Evolutionary conservation across 2,888 invertebrate genomes (phyloP), one percentile per base, ranked within the genome.

Genomic region (Dryobota labecula): DNA sequence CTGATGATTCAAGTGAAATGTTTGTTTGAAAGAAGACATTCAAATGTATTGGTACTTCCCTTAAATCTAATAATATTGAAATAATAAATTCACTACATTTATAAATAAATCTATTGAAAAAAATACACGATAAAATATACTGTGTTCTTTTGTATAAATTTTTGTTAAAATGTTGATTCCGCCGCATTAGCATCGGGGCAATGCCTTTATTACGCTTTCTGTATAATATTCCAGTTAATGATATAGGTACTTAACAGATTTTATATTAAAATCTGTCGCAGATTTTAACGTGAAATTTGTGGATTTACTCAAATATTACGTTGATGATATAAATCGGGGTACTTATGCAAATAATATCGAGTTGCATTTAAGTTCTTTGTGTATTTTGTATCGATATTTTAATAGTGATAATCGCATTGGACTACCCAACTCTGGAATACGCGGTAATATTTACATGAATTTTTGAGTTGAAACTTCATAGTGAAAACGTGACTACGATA

Each of bases 271-370:
- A 49, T 20, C 15, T 13, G 18, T 38, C 1, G 8, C 30, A 41
- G 7, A 7, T 58, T 43, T 57, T n/a, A 45, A 20, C 7, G 20
- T 20, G 0, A 18, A 30, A 45, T 27, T 4, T 33, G 33, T 4
- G 27, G 24, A 49, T 47, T 56, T 27, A 45, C 70, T 69, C 11
- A 7, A 58, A 51, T 51, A 36, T 36, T 20, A 15, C n/a, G 5
- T 41, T n/a, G 20, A 41, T 13, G 8, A 61, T 41, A 41, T 56
- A n/a, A 56, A 49, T 49, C 9, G 9, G 11, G 5, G 3, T 51
- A 51, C 45, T 27, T 33, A 41, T 7, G 20, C 2, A 70, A 53
- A 70, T 70, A 58, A 15, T 41, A 47, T 9, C 5, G 24, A 53
- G 20, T 20, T 49, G 27, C 8, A 41, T 68, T 56, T 13, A 11